Evolutionary conservation across 92 coral and sea anemone species (phyloP), one percentile per base, ranked within the genome.

Genomic region (Epizoanthus ramosus): DNA sequence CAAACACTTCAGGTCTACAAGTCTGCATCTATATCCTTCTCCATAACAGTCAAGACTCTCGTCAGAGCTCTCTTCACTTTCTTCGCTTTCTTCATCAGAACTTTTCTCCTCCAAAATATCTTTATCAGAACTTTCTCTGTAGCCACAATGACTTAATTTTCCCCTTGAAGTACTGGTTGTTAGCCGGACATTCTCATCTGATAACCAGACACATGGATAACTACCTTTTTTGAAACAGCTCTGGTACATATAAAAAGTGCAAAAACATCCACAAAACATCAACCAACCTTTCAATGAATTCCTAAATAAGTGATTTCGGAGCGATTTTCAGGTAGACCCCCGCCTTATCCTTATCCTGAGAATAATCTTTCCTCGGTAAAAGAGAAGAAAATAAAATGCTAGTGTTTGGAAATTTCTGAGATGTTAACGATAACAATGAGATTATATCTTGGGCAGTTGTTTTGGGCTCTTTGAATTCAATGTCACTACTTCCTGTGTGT

Each of bases 351-450:
- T n/a, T n/a, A n/a, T n/a, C n/a, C n/a, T n/a, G n/a, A n/a, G n/a
- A n/a, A n/a, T n/a, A n/a, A n/a, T n/a, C n/a, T 64, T 43, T 82
- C 64, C 86, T 22, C 31, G 79, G 86, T 21, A 66, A 31, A 12
- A 82, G 53, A 4, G 63, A 28, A 23, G 81, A 66, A 28, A 82
- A 54, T 3, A 82, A 47, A 25, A 71, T 57, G 18, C 69, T 53
- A 56, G 54, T 50, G 61, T 33, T 57, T 14, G 86, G 80, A 70
- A 54, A 74, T 71, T 82, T 71, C 8, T 57, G 53, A 66, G 72
- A 45, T 16, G 75, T 82, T 57, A 31, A 13, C 18, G 79, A n/a
- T 66, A 63, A 58, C 60, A 4, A n/a, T 45, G 57, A n/a, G n/a
- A n/a, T n/a, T n/a, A 71, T 71, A n/a, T 37, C 75, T 6, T 37